These are phyloP conservation scores for Pheosia gnoma DNA, from an alignment of 2,888 invertebrate species.

Conservation along the genomic window DNA sequence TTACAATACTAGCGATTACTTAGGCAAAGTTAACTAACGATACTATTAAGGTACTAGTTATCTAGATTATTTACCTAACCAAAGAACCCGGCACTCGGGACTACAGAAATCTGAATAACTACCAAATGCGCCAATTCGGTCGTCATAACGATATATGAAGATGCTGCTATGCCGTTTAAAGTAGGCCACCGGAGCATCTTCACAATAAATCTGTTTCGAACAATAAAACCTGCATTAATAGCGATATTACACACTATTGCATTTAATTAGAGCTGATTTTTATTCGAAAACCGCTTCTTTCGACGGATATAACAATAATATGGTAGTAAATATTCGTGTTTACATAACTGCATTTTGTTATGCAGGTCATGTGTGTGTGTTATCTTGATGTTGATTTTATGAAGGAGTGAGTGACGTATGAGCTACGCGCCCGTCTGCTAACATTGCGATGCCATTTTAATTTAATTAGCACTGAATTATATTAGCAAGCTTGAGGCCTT, in stretches of 20 bases:
- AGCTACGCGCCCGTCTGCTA: too few species aligned
- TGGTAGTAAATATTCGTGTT: constrained; percentile 16
- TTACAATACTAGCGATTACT: too few species aligned
- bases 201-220: constrained; percentile 16
- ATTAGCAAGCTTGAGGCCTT: too few species aligned
- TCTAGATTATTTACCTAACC: too few species aligned
- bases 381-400: background rate
- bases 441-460: too few species aligned
- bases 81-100: too few species aligned
- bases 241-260: constrained; percentile 23
- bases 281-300: constrained; percentile 19
- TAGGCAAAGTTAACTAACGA: too few species aligned
- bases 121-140: background rate
- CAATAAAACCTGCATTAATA: constrained; percentile 32
- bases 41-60: too few species aligned
- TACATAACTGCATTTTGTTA: constrained; percentile 14
- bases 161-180: constrained; percentile 6
- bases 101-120: background rate
- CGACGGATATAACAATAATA: constrained; percentile 13
- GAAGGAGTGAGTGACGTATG: background rate
- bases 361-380: background rate
- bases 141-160: too few species aligned
- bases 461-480: too few species aligned
- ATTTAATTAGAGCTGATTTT: constrained; percentile 26
- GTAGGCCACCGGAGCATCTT: constrained; percentile 15